Evolutionary conservation across 2,797 vertebrate species (phyloP).

Genomic region (Garrulus glandarius): DNA sequence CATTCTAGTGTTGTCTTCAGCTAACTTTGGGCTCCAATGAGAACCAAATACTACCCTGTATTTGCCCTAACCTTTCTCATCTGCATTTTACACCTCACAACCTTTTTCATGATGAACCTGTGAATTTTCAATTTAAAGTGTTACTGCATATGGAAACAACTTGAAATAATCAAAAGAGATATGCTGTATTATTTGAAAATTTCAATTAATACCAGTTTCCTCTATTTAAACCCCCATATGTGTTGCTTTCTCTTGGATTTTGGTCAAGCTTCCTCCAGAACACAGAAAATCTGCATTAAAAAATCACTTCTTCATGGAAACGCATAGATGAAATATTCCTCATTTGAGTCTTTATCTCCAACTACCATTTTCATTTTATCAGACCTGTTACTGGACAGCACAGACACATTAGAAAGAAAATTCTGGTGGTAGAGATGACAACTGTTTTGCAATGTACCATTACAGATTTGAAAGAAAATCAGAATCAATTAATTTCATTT

Average conservation of each 20-base stretch:
- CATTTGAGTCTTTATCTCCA: not conserved
- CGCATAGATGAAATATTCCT: not conserved
- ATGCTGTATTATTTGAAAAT: not conserved
- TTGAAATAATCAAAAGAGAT: not conserved
- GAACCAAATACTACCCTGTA: not conserved
- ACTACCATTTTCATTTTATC: not conserved
- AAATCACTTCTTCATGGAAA: not conserved
- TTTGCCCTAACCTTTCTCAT: not conserved
- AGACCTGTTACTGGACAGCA: not conserved
- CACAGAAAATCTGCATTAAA: not conserved
- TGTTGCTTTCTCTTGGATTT: not conserved
- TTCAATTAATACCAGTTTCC: not conserved
- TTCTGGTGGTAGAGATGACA: not conserved
- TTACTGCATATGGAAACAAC: not conserved
- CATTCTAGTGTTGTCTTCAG: not conserved
- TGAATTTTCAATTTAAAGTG: not conserved
- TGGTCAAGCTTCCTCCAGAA: not conserved
- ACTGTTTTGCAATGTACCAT: not conserved
- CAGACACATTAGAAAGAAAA: not conserved
- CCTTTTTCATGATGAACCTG: not conserved
- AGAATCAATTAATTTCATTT: conserved; percentile 37
- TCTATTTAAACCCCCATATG: not conserved
- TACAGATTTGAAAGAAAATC: conserved; percentile 5
- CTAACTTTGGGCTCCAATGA: not conserved
- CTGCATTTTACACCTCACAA: not conserved